Evolutionary conservation across 1,140 invertebrate genomes (phyloP).

Genomic region (Hermatobates lingyangjiaoensis): DNA sequence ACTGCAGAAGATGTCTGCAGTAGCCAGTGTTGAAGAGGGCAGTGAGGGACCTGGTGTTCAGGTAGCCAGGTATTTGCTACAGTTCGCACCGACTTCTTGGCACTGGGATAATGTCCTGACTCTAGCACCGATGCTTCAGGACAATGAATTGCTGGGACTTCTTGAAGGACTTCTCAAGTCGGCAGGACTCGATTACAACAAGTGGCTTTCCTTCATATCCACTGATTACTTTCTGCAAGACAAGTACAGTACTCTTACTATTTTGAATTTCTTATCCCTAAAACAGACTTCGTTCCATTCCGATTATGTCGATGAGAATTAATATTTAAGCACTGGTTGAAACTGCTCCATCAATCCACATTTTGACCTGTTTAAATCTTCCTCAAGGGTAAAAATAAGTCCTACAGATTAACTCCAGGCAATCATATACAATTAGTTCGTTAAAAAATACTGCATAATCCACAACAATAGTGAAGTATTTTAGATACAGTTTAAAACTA

Average conservation of each 20-base stretch:
- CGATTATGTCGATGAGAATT: not conserved
- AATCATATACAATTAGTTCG: not conserved
- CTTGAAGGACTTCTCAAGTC: constrained; percentile 1
- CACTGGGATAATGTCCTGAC: constrained; percentile 2
- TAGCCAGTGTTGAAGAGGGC: constrained; percentile 11
- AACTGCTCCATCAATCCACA: not conserved
- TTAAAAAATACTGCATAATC: no score
- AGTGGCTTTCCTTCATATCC: constrained; percentile 3
- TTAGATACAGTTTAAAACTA: no score
- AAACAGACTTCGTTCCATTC: not conserved
- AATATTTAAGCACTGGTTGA: not conserved
- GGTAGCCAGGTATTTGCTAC: constrained; percentile 5
- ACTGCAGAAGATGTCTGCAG: constrained; percentile 10
- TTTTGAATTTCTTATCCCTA: not conserved
- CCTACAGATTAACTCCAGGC: not conserved
- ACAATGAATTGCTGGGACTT: constrained; percentile 6
- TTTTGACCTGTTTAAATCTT: not conserved
- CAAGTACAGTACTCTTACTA: constrained; percentile 1
- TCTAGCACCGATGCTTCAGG: constrained; percentile 8
- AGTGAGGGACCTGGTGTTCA: constrained; percentile 11
- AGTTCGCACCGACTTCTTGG: not conserved
- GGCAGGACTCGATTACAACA: not conserved
- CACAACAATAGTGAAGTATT: no score
- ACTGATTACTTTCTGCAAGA: constrained; percentile 8
- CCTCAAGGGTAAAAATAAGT: not conserved